phyloP scores from a whole-genome alignment of 35 echinoderm and acorn worm genomes.

The Amphiura filiformis region DNA sequence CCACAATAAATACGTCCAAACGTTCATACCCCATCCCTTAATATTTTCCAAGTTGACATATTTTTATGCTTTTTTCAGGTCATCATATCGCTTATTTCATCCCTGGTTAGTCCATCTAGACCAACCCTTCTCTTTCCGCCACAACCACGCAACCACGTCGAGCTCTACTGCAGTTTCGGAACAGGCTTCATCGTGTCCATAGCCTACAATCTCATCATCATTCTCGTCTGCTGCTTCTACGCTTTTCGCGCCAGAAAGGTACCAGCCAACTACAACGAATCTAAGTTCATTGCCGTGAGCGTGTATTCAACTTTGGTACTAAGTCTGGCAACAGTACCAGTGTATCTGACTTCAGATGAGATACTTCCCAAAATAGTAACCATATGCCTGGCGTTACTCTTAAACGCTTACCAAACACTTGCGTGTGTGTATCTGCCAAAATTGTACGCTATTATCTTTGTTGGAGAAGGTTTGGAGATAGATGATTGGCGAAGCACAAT shows the following conservation, averaged over 20 bases:
- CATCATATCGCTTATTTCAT: not conserved
- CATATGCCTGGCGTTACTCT: conserved; percentile 7
- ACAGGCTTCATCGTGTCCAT: not conserved
- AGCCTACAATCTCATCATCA: conserved; percentile 43
- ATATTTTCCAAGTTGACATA: too few relatives aligned
- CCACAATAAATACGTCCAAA: too few relatives aligned
- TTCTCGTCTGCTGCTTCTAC: conserved; percentile 49
- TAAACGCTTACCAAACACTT: conserved; percentile 21
- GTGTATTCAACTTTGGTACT: conserved; percentile 61
- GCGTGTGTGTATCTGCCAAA: conserved; percentile 24
- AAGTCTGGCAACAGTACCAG: conserved; percentile 45
- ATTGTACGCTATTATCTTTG: conserved; percentile 16
- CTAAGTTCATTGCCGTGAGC: conserved; percentile 64
- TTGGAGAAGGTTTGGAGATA: not conserved
- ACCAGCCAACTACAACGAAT: conserved; percentile 76
- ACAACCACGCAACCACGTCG: conserved; percentile 3
- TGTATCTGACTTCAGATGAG: conserved; percentile 13
- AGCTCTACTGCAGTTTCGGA: conserved; percentile 28
- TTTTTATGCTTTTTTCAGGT: conserved; percentile 2
- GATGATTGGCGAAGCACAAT: not conserved
- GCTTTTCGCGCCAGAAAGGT: conserved; percentile 57
- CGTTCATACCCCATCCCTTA: too few relatives aligned
- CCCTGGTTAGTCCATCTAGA: not conserved
- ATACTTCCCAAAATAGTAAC: not conserved
- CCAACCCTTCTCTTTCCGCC: not conserved